A percentile compares a stretch with the other conserved stretches of the same genome.
Conservation (phyloP, 2,113 vertebrate genomes). For the Podiceps cristatus region DNA sequence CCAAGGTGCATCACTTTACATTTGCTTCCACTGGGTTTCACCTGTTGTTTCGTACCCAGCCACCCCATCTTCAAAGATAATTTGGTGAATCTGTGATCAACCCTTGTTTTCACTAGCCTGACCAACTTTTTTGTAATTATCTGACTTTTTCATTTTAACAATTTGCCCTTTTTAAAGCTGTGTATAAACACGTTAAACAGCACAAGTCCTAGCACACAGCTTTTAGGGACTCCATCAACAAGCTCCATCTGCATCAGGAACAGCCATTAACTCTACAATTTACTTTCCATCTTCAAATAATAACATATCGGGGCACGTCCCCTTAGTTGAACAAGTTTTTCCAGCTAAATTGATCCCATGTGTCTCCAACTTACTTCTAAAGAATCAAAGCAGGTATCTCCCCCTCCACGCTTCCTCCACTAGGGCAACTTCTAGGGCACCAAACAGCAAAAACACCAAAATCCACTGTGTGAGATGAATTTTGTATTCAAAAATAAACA, state of each 20-base stretch:
- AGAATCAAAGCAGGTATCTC: background rate
- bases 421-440: background rate
- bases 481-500: background rate
- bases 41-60: background rate
- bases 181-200: background rate
- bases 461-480: background rate
- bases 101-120: background rate
- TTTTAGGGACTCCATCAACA: background rate
- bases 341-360: background rate
- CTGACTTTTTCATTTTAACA: background rate
- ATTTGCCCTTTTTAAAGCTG: background rate
- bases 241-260: background rate
- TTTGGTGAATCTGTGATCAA: background rate
- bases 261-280: background rate
- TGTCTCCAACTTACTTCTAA: background rate
- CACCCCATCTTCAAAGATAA: background rate
- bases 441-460: background rate
- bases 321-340: background rate
- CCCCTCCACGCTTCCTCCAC: rapidly evolving
- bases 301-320: background rate
- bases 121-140: background rate
- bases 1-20: background rate
- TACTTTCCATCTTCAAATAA: background rate
- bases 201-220: background rate
- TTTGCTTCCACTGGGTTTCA: background rate